Evolutionary conservation across 2,113 vertebrate species (phyloP).

Genomic region (Chloropsis hardwickii): DNA sequence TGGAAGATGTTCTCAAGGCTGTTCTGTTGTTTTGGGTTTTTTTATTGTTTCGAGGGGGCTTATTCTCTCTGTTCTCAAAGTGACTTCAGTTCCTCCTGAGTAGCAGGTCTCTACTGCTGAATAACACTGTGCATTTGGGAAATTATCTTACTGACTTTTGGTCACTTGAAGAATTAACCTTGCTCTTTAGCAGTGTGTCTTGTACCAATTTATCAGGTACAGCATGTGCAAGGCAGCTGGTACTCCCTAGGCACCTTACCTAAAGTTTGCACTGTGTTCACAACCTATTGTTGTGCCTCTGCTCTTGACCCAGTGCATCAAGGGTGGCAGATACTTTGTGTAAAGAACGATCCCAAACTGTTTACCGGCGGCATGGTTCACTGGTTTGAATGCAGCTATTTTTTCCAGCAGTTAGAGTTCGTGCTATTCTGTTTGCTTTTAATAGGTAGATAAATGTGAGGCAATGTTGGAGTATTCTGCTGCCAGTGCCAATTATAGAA

Average conservation of each 20-base stretch:
- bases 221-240: background rate
- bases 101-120: background rate
- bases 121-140: background rate
- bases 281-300: background rate
- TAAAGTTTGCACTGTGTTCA: background rate
- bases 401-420: background rate
- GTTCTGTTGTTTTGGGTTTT: background rate
- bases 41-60: background rate
- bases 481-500: background rate
- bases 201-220: background rate
- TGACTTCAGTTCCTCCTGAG: background rate
- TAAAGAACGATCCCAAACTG: background rate
- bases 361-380: background rate
- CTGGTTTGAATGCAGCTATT: background rate
- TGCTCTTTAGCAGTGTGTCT: accelerated
- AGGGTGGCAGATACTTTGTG: background rate
- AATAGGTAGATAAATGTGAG: background rate
- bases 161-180: background rate
- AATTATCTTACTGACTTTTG: background rate
- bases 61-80: background rate
- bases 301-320: background rate
- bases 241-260: background rate
- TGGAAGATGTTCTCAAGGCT: background rate
- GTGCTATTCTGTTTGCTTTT: background rate
- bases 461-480: background rate